Base-by-base conservation (phyloP, 2,888 invertebrate species). In the Callimorpha dominula region DNA sequence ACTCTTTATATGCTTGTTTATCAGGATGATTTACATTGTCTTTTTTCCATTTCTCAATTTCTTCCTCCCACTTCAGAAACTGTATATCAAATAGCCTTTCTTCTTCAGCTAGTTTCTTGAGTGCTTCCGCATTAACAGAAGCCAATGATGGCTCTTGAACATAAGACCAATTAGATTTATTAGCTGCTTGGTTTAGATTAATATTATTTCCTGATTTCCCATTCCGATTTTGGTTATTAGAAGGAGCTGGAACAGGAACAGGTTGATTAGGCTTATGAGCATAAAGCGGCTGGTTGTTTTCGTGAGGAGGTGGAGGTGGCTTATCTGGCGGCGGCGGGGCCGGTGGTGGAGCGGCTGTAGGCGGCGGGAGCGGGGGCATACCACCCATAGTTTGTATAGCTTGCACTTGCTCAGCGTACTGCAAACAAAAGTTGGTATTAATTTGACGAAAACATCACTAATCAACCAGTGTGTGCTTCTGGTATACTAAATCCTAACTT, bases 1-100 rank as follows among this genome's bases (percentile, higher is more conserved):
- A 99, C 86, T 98, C 97, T 83, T 96, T 96, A 88, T 98, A 98
- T 82, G 98, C 98, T 92, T 97, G 97, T 91, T 97, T 98, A 90
- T 99, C 98, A 0, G 99, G 99, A 94, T 99, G 99, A 91, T 98
- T 98, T 54, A 97, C 97, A 94, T 99, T 99, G 87, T 98, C 98
- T 78, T 97, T 97, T 89, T 98, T 98, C 99, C 99, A 99, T 85
- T 97, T 97, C 86, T 98, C 97, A 90, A 99, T 99, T 90, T 99
- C 98, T 82, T 98, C 97, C 92, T 99, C 98, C 99, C 99, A 99
- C 87, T 98, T 97, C 85, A 97, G 96, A 90, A 99, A 99, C 91
- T 99, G 98, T 77, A 97, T 97, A 88, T 98, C 98, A 93, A 99
- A 99, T 75, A 97, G 97, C 90, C 97, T 97, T 91, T 99, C 98